Conservation (phyloP, 2,113 vertebrate species). For the Cranoglanis bouderius region DNA sequence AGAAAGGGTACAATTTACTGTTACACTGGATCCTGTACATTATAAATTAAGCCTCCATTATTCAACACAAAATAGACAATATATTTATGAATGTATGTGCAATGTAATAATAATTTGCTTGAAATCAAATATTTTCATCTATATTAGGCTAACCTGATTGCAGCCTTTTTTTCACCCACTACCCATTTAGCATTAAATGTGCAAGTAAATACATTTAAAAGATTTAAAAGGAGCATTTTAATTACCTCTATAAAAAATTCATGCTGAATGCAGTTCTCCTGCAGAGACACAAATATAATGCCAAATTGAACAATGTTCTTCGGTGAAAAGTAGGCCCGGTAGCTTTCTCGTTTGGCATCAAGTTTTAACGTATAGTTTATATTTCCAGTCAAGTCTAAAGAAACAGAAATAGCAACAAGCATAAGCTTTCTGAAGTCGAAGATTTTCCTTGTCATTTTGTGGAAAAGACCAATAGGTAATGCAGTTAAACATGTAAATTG, state of each 20-base stretch:
- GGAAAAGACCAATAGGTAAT: no score
- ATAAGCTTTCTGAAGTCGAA: not conserved
- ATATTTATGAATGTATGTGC: not conserved
- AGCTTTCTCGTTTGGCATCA: constrained; percentile 65
- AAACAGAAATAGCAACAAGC: not conserved
- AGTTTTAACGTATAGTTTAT: constrained; percentile 66
- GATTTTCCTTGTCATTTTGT: not conserved
- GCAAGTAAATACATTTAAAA: not conserved
- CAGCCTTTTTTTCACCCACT: not conserved
- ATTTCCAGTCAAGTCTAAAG: constrained; percentile 58
- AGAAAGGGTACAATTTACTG: not conserved
- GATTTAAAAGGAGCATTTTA: not conserved
- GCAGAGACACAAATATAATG: accelerated
- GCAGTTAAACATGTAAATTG: not conserved
- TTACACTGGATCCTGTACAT: not conserved
- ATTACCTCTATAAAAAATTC: constrained; percentile 62
- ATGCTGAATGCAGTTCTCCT: accelerated
- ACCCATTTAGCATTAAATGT: not conserved
- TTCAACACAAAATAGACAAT: not conserved
- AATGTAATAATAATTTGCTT: not conserved
- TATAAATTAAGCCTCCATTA: not conserved
- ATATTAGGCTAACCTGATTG: no score
- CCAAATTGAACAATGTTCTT: constrained; percentile 26
- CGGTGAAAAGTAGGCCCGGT: constrained; percentile 59
- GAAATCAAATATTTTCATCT: not conserved